Evolutionary conservation across 2,888 invertebrate species (phyloP).

Genomic region (Drosophila flavopinicola): DNA sequence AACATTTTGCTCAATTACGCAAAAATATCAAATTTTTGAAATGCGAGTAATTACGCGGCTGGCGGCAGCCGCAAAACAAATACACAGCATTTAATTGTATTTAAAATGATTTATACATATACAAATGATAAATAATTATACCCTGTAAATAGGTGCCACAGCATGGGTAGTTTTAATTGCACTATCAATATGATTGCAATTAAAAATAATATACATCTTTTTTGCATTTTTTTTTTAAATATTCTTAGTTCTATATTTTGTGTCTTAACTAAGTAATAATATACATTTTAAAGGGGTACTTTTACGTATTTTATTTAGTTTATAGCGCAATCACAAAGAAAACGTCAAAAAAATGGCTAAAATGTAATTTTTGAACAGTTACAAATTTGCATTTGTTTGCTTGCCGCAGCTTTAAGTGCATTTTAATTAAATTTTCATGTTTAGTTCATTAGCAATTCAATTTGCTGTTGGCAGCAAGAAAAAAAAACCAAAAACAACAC

Average conservation of each 20-base stretch:
- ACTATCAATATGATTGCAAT: neutral
- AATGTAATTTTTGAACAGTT: slow-evolving; percentile 32
- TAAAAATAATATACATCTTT: neutral
- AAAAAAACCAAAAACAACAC: slow-evolving; percentile 10
- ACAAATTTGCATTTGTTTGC: slow-evolving; percentile 46
- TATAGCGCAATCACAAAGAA: slow-evolving; percentile 6
- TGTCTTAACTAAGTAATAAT: no score
- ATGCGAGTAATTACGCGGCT: slow-evolving; percentile 43
- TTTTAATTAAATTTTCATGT: slow-evolving; percentile 70
- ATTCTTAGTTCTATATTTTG: no score
- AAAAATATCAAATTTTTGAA: slow-evolving; percentile 36
- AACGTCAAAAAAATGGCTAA: slow-evolving; percentile 19
- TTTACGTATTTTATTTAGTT: slow-evolving; percentile 11
- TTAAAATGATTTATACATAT: slow-evolving; percentile 50
- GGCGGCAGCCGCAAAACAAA: slow-evolving; percentile 38
- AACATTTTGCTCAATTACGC: slow-evolving; percentile 38
- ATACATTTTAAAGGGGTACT: neutral
- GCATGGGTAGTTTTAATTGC: neutral
- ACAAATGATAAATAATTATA: slow-evolving; percentile 22
- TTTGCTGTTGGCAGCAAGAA: slow-evolving; percentile 50
- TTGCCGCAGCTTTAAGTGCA: slow-evolving; percentile 48
- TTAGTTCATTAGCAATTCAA: slow-evolving; percentile 74
- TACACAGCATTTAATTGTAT: slow-evolving; percentile 33
- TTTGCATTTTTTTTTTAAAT: no score
- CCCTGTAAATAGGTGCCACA: neutral